These are phyloP conservation scores for Dusona sp. DNA, from an alignment of 2,888 invertebrate species.

Conservation along the genomic window DNA sequence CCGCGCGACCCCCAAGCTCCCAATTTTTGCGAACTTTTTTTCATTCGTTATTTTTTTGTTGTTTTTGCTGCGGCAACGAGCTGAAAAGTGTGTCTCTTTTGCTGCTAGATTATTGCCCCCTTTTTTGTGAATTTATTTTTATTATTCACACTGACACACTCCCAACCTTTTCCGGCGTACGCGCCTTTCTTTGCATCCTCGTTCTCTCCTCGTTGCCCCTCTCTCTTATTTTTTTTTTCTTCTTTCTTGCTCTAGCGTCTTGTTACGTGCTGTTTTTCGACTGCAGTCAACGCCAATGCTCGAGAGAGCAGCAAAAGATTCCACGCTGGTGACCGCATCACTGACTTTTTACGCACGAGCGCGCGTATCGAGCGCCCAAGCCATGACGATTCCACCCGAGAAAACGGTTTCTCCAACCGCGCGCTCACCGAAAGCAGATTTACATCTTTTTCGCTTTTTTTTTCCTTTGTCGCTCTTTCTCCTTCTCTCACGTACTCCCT, in stretches of 20 bases:
- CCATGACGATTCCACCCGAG: conserved; percentile 58
- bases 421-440: conserved; percentile 58
- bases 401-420: conserved; percentile 49
- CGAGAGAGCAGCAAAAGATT: conserved; percentile 68
- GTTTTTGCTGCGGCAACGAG: conserved; percentile 43
- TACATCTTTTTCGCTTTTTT: conserved; percentile 59
- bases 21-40: conserved; percentile 55
- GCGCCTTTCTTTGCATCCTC: conserved; percentile 43
- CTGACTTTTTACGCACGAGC: conserved; percentile 72
- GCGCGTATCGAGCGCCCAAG: conserved; percentile 59
- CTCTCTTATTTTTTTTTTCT: neutral
- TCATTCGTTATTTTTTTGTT: conserved; percentile 17
- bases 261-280: conserved; percentile 49
- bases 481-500: neutral
- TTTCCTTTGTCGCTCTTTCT: neutral
- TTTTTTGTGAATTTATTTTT: conserved; percentile 51
- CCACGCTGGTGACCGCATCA: conserved; percentile 75
- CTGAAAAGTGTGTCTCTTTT: conserved; percentile 47
- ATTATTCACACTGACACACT: conserved; percentile 64
- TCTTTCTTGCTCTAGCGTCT: conserved; percentile 31
- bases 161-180: conserved; percentile 67
- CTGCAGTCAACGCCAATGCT: conserved; percentile 55
- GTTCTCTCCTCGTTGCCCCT: neutral
- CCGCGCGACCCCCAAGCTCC: conserved; percentile 45
- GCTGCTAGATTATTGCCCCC: conserved; percentile 11